Evolutionary conservation across 2,888 invertebrate species (phyloP).

Genomic region (Hypena proboscidalis): DNA sequence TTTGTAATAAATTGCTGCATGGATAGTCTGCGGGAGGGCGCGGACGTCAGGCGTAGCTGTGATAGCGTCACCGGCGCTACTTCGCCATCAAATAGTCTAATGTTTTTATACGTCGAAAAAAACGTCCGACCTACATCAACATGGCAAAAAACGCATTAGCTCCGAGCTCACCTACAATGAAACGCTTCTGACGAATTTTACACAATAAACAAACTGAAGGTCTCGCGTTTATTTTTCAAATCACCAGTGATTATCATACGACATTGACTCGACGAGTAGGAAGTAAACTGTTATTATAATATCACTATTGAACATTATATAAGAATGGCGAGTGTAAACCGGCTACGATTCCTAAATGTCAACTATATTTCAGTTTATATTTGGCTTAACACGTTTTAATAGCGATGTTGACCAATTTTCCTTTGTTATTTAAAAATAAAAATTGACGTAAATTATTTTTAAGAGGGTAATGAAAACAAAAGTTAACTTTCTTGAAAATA

Average conservation of each 20-base stretch:
- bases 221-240: conserved; percentile 49
- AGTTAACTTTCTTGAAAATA: too few relatives aligned
- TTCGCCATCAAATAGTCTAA: conserved; percentile 45
- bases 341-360: not conserved
- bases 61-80: conserved; percentile 18
- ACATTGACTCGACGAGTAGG: conserved; percentile 50
- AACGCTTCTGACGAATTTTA: conserved; percentile 46
- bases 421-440: too few relatives aligned
- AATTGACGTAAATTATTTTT: too few relatives aligned
- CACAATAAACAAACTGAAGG: conserved; percentile 46
- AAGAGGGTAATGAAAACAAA: too few relatives aligned
- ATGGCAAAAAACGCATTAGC: conserved; percentile 58
- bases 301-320: conserved; percentile 29
- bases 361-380: not conserved
- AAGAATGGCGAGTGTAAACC: conserved; percentile 17
- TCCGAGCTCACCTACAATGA: conserved; percentile 46
- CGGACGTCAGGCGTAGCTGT: conserved; percentile 47
- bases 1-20: too few relatives aligned
- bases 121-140: conserved; percentile 80
- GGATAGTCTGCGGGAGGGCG: too few relatives aligned
- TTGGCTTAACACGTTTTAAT: conserved; percentile 6
- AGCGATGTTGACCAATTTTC: too few relatives aligned
- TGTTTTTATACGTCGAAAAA: conserved; percentile 56
- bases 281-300: conserved; percentile 41
- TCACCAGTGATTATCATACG: conserved; percentile 50